A percentile compares a stretch with the other conserved stretches of the same genome.
Evolutionary conservation across 2,797 vertebrate species (phyloP).

Genomic region (Xiphorhynchus erythropygius): DNA sequence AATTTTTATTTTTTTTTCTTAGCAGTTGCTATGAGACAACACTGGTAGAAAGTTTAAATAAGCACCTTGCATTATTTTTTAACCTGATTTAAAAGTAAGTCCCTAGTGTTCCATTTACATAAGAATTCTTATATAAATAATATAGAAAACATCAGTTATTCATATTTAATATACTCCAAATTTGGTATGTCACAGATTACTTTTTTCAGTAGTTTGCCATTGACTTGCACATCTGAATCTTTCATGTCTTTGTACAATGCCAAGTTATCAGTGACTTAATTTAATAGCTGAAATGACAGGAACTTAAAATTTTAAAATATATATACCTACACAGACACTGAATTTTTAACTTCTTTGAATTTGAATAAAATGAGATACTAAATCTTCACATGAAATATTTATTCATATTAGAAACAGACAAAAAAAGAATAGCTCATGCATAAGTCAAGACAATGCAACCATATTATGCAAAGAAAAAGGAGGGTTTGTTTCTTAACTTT

Average conservation of each 20-base stretch:
- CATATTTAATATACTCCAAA: background rate
- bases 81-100: background rate
- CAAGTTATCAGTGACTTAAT: background rate
- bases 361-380: conserved; percentile 30
- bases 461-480: background rate
- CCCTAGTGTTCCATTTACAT: background rate
- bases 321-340: background rate
- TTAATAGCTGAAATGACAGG: conserved; percentile 3
- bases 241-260: background rate
- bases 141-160: background rate
- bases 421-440: background rate
- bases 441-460: conserved; percentile 16
- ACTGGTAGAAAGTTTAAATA: background rate
- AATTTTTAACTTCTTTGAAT: conserved; percentile 32
- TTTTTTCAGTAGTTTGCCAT: background rate
- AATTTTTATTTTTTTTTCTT: background rate
- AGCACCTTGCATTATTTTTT: background rate
- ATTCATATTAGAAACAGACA: conserved; percentile 14
- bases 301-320: background rate
- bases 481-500: background rate
- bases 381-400: conserved; percentile 32
- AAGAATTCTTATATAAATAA: background rate
- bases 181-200: background rate
- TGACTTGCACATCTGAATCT: background rate
- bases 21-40: background rate